These are phyloP conservation scores for Leucophenga maculata DNA, from an alignment of 2,888 invertebrate species.

Conservation along the genomic window DNA sequence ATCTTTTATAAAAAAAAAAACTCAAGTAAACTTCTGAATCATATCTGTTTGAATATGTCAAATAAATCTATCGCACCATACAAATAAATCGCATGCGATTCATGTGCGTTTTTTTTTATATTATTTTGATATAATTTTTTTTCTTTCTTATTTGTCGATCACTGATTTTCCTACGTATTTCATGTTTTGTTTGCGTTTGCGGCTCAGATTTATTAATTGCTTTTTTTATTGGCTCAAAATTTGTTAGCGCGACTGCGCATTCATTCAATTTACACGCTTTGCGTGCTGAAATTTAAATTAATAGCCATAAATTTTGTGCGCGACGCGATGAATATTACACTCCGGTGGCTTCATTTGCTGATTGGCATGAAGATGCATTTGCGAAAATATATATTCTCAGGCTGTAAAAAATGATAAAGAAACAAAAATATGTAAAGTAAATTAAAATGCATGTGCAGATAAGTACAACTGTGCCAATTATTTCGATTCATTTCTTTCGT, in stretches of 20 bases:
- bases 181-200: neutral
- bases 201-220: constrained; percentile 20
- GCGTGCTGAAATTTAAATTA: constrained; percentile 65
- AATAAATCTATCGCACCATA: neutral
- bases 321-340: constrained; percentile 26
- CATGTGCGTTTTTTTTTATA: neutral
- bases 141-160: neutral
- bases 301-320: constrained; percentile 52
- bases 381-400: constrained; percentile 14
- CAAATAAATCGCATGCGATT: neutral
- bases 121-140: neutral
- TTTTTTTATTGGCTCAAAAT: constrained; percentile 8
- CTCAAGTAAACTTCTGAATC: too few relatives aligned
- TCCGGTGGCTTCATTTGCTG: constrained; percentile 40
- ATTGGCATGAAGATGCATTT: constrained; percentile 27
- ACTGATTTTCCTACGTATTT: too few relatives aligned
- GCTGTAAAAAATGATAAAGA: neutral
- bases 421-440: neutral
- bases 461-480: too few relatives aligned
- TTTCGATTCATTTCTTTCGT: too few relatives aligned
- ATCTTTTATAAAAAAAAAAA: too few relatives aligned
- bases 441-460: too few relatives aligned
- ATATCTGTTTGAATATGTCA: neutral
- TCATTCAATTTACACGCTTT: constrained; percentile 59
- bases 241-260: constrained; percentile 42